Evolutionary conservation across 2,113 vertebrate genomes (phyloP).

Genomic region (Trichechus manatus): DNA sequence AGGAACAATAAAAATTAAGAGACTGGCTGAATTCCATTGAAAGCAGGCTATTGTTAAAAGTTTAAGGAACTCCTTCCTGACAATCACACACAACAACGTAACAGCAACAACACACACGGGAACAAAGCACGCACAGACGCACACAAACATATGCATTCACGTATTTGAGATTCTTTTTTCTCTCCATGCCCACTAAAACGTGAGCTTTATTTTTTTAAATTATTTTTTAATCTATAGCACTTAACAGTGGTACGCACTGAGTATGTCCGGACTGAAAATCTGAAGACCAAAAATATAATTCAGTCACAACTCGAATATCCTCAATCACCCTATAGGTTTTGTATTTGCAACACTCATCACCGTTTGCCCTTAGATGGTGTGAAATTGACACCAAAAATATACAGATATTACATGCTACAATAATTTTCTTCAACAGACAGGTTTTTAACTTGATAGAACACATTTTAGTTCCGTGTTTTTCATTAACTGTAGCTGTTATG

Average conservation of each 20-base stretch:
- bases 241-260: not conserved
- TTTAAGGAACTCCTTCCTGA: not conserved
- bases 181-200: not conserved
- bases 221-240: not conserved
- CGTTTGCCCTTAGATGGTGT: not conserved
- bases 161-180: not conserved
- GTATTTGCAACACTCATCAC: not conserved
- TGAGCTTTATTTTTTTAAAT: not conserved
- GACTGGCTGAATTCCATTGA: not conserved
- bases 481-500: not conserved
- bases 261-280: not conserved
- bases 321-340: not conserved
- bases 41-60: not conserved
- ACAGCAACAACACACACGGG: not conserved
- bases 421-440: not conserved
- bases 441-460: not conserved
- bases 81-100: not conserved
- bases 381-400: not conserved
- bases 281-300: not conserved
- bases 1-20: not conserved
- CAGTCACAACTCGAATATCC: not conserved
- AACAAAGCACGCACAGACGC: accelerated
- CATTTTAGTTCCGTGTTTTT: not conserved
- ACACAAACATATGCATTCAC: not conserved
- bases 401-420: not conserved